Percentiles rank a stretch among this genome's conserved stretches.
phyloP scores from a whole-genome alignment of 2,797 vertebrate genomes.

The Lophius americanus region DNA sequence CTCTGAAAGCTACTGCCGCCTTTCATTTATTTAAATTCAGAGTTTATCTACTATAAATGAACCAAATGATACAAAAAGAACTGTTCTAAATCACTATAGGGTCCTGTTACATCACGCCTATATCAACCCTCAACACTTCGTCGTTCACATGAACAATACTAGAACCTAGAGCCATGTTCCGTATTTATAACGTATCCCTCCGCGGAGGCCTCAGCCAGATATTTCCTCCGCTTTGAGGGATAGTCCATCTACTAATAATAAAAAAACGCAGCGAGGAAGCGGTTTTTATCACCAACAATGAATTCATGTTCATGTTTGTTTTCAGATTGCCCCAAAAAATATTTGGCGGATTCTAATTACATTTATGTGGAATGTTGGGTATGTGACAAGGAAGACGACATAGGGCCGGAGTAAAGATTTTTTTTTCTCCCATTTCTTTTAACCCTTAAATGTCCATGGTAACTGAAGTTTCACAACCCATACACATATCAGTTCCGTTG shows the following conservation, averaged over 20 bases:
- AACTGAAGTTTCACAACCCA: too few species aligned
- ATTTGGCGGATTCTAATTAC: too few species aligned
- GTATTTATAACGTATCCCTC: conserved; percentile 29
- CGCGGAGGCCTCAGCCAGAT: conserved; percentile 10
- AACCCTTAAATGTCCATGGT: too few species aligned
- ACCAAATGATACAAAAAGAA: not conserved
- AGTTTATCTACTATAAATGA: not conserved
- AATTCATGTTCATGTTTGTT: too few species aligned
- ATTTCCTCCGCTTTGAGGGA: conserved; percentile 49
- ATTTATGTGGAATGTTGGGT: too few species aligned
- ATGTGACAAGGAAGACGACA: too few species aligned
- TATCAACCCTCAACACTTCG: rapidly evolving
- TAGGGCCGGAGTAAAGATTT: too few species aligned
- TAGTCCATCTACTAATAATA: conserved; percentile 37
- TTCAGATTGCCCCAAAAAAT: too few species aligned
- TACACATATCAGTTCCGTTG: too few species aligned
- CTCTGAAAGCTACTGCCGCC: not conserved
- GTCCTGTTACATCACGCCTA: not conserved
- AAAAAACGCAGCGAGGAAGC: too few species aligned
- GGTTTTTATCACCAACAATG: too few species aligned
- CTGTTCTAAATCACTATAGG: not conserved
- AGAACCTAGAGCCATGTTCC: not conserved
- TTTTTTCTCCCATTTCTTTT: too few species aligned
- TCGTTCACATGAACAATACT: conserved; percentile 30
- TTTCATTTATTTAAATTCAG: not conserved